Conservation (phyloP, 2,888 invertebrate genomes). For the Panzeria rudis region DNA sequence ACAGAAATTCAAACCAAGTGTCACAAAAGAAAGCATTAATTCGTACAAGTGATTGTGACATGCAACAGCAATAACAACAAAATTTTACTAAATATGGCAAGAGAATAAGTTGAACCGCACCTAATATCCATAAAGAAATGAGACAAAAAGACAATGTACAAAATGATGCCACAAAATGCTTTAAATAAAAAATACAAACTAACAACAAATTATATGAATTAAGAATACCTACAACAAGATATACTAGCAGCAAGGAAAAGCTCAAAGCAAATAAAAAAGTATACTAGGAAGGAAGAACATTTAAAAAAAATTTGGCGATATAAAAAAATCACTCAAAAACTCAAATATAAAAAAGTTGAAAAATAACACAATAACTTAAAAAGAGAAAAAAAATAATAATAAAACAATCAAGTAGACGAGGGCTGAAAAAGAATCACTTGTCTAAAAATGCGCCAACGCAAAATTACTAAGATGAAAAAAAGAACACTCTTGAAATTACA, state of each 20-base stretch:
- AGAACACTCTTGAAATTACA: conserved; percentile 35
- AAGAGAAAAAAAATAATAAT: conserved; percentile 21
- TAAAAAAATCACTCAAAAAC: conserved; percentile 29
- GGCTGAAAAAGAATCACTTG: conserved; percentile 66
- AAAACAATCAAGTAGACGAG: conserved; percentile 64
- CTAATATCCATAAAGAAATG: conserved; percentile 69
- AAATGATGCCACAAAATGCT: conserved; percentile 68
- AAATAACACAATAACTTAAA: conserved; percentile 35
- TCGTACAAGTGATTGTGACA: conserved; percentile 71
- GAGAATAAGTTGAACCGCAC: conserved; percentile 71
- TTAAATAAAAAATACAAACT: conserved; percentile 27
- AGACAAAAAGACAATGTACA: conserved; percentile 65
- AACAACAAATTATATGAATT: conserved; percentile 59
- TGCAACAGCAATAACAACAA: conserved; percentile 48
- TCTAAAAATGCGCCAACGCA: conserved; percentile 73
- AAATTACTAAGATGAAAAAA: conserved; percentile 46
- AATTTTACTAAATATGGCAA: conserved; percentile 48
- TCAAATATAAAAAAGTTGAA: conserved; percentile 17
- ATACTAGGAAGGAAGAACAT: conserved; percentile 58
- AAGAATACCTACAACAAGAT: conserved; percentile 26
- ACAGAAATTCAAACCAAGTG: conserved; percentile 71
- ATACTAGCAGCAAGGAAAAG: background rate
- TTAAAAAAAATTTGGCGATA: conserved; percentile 59
- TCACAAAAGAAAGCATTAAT: conserved; percentile 72
- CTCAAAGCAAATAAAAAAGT: background rate